These are phyloP conservation scores for Chiridota heheva DNA, from an alignment of 35 echinoderm and acorn worm species.

Conservation along the genomic window DNA sequence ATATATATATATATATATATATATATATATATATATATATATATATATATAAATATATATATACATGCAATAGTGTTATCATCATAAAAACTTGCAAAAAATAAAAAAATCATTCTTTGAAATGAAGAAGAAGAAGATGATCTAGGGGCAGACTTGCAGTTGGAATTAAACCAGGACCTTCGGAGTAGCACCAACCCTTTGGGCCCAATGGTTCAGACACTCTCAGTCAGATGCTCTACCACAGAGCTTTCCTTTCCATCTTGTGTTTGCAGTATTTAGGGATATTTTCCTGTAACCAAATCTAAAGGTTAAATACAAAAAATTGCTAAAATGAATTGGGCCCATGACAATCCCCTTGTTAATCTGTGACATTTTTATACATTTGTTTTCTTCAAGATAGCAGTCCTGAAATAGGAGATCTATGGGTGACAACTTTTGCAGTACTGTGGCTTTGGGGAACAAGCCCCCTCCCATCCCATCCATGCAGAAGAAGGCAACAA, in stretches of 20 bases:
- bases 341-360: background rate
- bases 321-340: background rate
- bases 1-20: background rate
- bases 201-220: too few relatives aligned
- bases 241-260: too few relatives aligned
- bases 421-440: constrained; percentile 16
- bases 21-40: background rate
- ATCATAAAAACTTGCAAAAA: background rate
- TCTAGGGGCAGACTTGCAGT: background rate
- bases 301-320: background rate
- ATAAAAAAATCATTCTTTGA: background rate
- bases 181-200: too few relatives aligned
- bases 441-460: constrained; percentile 39
- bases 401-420: background rate
- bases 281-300: background rate
- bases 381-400: background rate
- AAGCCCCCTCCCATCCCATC: background rate
- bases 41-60: background rate
- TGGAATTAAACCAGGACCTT: background rate
- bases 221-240: too few relatives aligned
- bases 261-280: too few relatives aligned
- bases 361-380: background rate
- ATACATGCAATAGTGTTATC: background rate
- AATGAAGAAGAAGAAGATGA: background rate
- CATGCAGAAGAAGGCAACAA: background rate